Percentiles rank a stretch among this genome's conserved stretches.
These are phyloP conservation scores for Halisarca cf. caerulea DNA, from an alignment of 37 sponge, comb jelly and placozoan species.

Conservation along the genomic window DNA sequence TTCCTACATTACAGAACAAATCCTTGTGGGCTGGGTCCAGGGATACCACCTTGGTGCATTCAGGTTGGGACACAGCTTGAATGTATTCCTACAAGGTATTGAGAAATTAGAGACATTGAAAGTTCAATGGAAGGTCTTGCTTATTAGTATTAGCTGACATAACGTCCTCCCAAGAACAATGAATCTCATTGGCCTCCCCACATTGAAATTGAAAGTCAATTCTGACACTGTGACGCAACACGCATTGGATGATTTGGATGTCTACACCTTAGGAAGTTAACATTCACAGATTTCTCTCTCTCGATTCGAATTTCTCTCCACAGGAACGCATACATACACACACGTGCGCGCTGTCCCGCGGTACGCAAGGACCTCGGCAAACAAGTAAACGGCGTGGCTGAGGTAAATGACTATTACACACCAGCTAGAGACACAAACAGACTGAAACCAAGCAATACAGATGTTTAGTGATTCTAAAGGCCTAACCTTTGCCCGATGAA, in stretches of 20 bases:
- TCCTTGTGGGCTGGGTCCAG: background rate
- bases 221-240: background rate
- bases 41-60: background rate
- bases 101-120: background rate
- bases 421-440: too few relatives aligned
- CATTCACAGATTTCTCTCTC: too few relatives aligned
- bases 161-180: background rate
- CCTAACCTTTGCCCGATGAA: constrained; percentile 34
- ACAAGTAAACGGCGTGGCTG: too few relatives aligned
- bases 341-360: too few relatives aligned
- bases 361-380: too few relatives aligned
- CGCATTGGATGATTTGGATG: background rate
- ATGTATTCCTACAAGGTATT: constrained; percentile 40
- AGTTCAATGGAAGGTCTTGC: background rate
- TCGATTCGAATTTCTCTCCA: too few relatives aligned
- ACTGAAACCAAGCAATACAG: too few relatives aligned
- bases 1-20: background rate
- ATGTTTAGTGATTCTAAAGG: background rate
- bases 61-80: constrained; percentile 40
- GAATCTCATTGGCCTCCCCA: constrained; percentile 1
- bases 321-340: too few relatives aligned
- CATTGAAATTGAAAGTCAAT: constrained; percentile 12
- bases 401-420: too few relatives aligned
- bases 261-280: too few relatives aligned
- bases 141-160: background rate